These are phyloP conservation scores for Sciurus carolinensis DNA, from an alignment of 2,797 vertebrate genomes.

Conservation along the genomic window DNA sequence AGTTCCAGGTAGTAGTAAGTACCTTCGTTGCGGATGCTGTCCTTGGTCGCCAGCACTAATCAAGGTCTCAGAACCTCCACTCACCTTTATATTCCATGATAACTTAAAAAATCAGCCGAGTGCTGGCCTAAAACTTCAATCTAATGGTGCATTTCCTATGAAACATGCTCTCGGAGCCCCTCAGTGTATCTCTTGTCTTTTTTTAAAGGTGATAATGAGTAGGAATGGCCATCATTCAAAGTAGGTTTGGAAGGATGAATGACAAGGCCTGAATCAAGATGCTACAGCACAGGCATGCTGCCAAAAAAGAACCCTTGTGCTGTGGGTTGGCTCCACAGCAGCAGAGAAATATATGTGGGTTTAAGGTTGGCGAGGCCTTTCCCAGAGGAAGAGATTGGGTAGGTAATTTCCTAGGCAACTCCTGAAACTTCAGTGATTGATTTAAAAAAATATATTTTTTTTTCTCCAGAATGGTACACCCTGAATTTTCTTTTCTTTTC, in stretches of 20 bases:
- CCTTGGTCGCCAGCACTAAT: background rate
- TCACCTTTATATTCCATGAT: background rate
- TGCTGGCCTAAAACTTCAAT: background rate
- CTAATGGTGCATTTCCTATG: background rate
- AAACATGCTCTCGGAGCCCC: background rate
- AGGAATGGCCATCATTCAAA: background rate
- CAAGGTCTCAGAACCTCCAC: background rate
- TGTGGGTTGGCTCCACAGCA: background rate
- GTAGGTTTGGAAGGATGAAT: background rate
- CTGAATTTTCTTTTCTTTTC: background rate
- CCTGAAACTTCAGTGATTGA: background rate
- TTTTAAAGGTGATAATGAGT: background rate
- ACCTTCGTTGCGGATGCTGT: accelerated
- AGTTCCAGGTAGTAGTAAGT: background rate
- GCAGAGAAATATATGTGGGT: background rate
- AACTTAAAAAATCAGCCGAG: background rate
- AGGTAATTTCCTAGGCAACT: background rate
- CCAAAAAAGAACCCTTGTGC: background rate
- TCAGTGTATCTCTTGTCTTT: background rate
- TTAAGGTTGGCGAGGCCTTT: background rate
- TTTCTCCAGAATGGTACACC: background rate
- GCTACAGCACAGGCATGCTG: background rate
- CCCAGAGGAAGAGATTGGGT: background rate
- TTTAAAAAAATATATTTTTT: background rate
- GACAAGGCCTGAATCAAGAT: background rate